A percentile compares a stretch with the other conserved stretches of the same genome.
phyloP scores from a whole-genome alignment of 2,888 invertebrate genomes.

The Drosophila siamana region DNA sequence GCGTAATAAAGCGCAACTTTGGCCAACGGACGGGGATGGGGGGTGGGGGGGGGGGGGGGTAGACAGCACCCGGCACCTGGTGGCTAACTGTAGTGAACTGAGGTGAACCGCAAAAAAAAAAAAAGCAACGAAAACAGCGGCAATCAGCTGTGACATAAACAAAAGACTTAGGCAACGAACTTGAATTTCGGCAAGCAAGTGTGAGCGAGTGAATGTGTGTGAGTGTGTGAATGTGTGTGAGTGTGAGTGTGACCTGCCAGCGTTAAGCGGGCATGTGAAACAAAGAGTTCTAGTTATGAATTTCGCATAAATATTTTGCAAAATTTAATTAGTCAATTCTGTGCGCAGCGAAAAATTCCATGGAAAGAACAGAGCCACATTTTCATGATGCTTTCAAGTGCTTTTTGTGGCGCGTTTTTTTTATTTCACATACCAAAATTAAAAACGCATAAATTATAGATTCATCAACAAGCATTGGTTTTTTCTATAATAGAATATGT shows the following conservation, averaged over 20 bases:
- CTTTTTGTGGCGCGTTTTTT: neutral
- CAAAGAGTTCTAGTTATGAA: slow-evolving; percentile 31
- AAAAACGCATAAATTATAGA: too few species aligned
- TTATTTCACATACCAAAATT: too few species aligned
- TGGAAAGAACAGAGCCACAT: neutral
- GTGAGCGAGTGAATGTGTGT: slow-evolving; percentile 7
- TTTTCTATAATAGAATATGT: too few species aligned
- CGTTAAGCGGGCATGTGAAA: slow-evolving; percentile 17
- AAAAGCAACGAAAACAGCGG: slow-evolving; percentile 13
- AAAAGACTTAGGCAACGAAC: slow-evolving; percentile 78
- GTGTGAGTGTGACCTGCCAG: slow-evolving; percentile 10
- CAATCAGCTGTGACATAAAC: slow-evolving; percentile 61
- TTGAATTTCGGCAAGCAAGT: slow-evolving; percentile 47
- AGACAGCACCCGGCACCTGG: slow-evolving; percentile 25
- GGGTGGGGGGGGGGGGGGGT: neutral
- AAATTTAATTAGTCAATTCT: neutral
- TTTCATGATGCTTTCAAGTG: neutral
- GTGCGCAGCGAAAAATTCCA: neutral
- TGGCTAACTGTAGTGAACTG: slow-evolving; percentile 73
- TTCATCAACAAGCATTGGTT: too few species aligned
- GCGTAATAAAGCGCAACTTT: neutral
- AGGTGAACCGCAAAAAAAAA: slow-evolving; percentile 58
- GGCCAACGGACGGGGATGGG: neutral
- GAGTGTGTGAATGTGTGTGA: slow-evolving; percentile 6
- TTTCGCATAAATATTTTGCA: slow-evolving; percentile 17